Conservation (phyloP, 2,888 invertebrate species). For the Zygogramma bicolorata region DNA sequence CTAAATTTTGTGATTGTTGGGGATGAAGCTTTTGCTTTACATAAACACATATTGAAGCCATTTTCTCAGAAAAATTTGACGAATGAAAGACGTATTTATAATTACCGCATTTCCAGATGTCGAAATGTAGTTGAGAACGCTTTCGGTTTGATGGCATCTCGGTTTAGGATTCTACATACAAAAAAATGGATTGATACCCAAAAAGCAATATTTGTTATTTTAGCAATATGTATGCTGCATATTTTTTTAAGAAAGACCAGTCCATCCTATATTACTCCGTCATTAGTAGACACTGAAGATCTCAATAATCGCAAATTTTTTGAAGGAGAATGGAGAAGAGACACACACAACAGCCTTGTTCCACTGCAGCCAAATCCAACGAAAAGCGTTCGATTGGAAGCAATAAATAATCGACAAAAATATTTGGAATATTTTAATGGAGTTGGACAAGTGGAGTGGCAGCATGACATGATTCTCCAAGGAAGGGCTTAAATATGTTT, state of each 20-base stretch:
- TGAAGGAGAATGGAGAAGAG: neutral
- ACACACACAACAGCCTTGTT: slow-evolving; percentile 5
- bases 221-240: neutral
- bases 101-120: slow-evolving; percentile 27
- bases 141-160: slow-evolving; percentile 29
- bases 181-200: slow-evolving; percentile 15
- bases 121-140: slow-evolving; percentile 32
- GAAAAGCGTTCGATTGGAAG: slow-evolving; percentile 3
- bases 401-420: slow-evolving; percentile 23
- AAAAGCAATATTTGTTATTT: slow-evolving; percentile 22
- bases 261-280: no score
- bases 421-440: slow-evolving; percentile 30
- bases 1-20: slow-evolving; percentile 22
- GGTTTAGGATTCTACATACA: slow-evolving; percentile 29
- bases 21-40: slow-evolving; percentile 28
- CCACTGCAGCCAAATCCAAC: slow-evolving; percentile 3
- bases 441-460: slow-evolving; percentile 27
- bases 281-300: slow-evolving; percentile 30
- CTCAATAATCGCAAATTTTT: slow-evolving; percentile 13
- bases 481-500: slow-evolving; percentile 13
- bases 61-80: slow-evolving; percentile 7
- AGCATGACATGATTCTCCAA: slow-evolving; percentile 29
- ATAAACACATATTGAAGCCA: slow-evolving; percentile 19
- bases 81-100: slow-evolving; percentile 18
- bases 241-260: slow-evolving; percentile 22